phyloP scores from a whole-genome alignment of 2,113 vertebrate genomes.

The Tor tambroides region DNA sequence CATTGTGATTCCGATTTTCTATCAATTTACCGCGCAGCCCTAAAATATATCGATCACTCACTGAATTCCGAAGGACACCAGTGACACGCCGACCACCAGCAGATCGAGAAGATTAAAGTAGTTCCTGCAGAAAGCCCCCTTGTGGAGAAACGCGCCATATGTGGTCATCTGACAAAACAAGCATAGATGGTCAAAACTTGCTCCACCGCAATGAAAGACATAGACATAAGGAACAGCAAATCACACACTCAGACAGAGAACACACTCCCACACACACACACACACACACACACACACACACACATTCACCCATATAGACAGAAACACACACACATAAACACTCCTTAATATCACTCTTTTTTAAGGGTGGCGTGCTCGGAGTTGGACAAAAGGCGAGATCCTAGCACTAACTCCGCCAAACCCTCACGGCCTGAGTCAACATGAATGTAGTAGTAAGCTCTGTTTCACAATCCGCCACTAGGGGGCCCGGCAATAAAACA shows the following conservation, averaged over 20 bases:
- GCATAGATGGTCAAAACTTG: conserved; percentile 47
- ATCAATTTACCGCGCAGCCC: not conserved
- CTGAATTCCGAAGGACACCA: conserved; percentile 98
- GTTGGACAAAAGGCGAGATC: conserved; percentile 62
- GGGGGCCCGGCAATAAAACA: conserved; percentile 74
- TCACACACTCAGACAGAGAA: conserved; percentile 28
- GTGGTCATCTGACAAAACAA: conserved; percentile 87
- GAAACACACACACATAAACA: conserved; percentile 59
- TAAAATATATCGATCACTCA: conserved; percentile 76
- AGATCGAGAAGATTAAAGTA: conserved; percentile 98
- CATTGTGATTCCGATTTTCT: not conserved
- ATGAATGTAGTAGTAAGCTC: conserved; percentile 81
- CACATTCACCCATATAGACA: conserved; percentile 42
- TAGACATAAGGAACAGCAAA: not conserved
- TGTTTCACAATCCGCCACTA: conserved; percentile 73
- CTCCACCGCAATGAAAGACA: not conserved
- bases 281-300: conserved; percentile 36
- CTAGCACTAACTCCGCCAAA: conserved; percentile 65
- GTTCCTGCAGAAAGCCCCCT: conserved; percentile 98
- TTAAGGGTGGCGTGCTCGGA: conserved; percentile 72
- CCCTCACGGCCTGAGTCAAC: conserved; percentile 70
- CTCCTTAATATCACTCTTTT: conserved; percentile 73
- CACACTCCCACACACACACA: not conserved
- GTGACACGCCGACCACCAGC: conserved; percentile 97
- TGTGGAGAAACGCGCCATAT: conserved; percentile 97